phyloP scores from a whole-genome alignment of 2,113 vertebrate species.

The Campylomormyrus tamandua region DNA sequence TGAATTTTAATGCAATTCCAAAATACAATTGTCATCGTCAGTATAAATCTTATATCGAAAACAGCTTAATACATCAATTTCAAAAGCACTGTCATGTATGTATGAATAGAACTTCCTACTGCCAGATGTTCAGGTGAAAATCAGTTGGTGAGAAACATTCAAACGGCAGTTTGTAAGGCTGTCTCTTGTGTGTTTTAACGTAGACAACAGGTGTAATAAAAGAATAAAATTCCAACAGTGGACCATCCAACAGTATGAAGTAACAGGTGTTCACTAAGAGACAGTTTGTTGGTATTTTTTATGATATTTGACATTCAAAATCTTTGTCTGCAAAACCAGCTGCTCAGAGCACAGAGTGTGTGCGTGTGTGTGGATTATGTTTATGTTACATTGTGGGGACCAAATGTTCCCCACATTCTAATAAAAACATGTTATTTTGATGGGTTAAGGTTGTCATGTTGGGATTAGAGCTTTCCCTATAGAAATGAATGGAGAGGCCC shows the following conservation, averaged over 20 bases:
- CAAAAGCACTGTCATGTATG: neutral
- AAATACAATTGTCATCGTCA: neutral
- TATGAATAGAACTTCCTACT: neutral
- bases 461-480: no score
- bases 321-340: neutral
- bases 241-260: neutral
- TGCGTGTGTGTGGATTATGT: neutral
- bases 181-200: neutral
- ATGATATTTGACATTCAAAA: neutral
- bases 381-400: no score
- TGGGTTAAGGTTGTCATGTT: no score
- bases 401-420: no score
- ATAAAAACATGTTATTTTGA: no score
- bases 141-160: neutral
- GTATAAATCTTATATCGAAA: neutral
- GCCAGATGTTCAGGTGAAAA: neutral
- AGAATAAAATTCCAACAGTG: neutral
- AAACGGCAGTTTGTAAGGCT: neutral
- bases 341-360: neutral
- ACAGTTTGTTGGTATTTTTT: neutral
- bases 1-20: neutral
- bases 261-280: neutral
- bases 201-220: neutral
- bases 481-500: no score
- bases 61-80: neutral